These are phyloP conservation scores for Scolanthus callimorphus DNA, from an alignment of 92 coral and sea anemone species.

Conservation along the genomic window DNA sequence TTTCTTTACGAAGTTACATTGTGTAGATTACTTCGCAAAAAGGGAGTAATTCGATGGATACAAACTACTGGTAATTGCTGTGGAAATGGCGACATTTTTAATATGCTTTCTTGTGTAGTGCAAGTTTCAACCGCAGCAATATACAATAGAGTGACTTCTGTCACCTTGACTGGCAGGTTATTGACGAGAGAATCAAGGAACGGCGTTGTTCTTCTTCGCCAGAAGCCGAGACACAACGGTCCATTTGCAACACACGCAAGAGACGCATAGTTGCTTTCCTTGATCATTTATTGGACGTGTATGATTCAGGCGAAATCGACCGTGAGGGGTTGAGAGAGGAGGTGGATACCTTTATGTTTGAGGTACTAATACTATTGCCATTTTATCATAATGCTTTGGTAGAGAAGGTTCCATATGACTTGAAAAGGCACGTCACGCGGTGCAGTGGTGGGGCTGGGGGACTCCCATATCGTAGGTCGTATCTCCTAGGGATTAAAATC, in stretches of 20 bases:
- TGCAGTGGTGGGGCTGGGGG: no score
- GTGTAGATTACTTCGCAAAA: neutral
- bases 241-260: conserved; percentile 13
- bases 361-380: no score
- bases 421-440: no score
- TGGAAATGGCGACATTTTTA: no score
- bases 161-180: conserved; percentile 19
- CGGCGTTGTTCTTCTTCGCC: neutral
- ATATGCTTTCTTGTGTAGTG: no score
- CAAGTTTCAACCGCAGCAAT: no score
- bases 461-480: no score
- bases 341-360: conserved; percentile 41
- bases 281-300: conserved; percentile 61
- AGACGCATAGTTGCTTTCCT: conserved; percentile 57
- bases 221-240: neutral
- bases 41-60: neutral
- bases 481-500: no score
- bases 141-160: no score
- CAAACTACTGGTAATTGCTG: no score
- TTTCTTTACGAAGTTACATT: neutral
- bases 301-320: conserved; percentile 65
- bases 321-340: conserved; percentile 85
- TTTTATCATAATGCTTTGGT: no score
- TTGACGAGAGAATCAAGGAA: conserved; percentile 24
- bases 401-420: no score